Percentiles rank a stretch among this genome's conserved stretches.
Conservation (phyloP, 2,797 vertebrate species). For the Borostomias antarcticus region DNA sequence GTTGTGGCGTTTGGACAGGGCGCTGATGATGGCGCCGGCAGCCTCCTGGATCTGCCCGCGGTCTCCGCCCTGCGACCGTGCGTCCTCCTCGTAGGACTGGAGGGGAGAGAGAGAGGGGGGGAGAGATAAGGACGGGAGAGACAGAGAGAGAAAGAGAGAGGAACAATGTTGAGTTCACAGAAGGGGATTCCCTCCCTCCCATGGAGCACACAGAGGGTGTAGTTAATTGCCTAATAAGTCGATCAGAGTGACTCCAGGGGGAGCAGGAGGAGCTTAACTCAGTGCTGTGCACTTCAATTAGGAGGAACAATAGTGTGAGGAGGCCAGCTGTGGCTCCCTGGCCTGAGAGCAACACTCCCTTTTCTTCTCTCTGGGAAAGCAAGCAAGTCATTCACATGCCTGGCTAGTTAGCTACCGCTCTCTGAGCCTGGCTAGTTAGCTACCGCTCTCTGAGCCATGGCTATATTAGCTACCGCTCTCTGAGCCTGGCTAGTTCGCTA, state of each 20-base stretch:
- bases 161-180: constrained; percentile 35
- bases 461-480: background rate
- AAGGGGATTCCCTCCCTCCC: constrained; percentile 39
- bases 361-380: constrained; percentile 42
- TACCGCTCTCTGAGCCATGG: background rate
- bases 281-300: constrained; percentile 60
- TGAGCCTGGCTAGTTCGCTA: background rate
- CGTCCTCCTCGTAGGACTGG: constrained; percentile 85
- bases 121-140: constrained; percentile 4
- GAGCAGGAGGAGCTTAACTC: constrained; percentile 50
- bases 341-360: constrained; percentile 53
- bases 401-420: background rate
- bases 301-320: constrained; percentile 56
- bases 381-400: constrained; percentile 47
- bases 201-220: constrained; percentile 51
- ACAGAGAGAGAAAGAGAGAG: constrained; percentile 17
- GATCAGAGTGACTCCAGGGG: constrained; percentile 43
- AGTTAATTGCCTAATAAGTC: constrained; percentile 63
- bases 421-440: background rate
- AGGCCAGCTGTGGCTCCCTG: constrained; percentile 57
- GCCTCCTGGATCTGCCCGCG: constrained; percentile 85
- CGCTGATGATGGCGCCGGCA: constrained; percentile 80
- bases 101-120: background rate
- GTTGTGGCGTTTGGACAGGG: constrained; percentile 88
- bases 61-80: constrained; percentile 71